Conservation (phyloP, 2,888 invertebrate genomes). For the Lasioglossum malachurum region DNA sequence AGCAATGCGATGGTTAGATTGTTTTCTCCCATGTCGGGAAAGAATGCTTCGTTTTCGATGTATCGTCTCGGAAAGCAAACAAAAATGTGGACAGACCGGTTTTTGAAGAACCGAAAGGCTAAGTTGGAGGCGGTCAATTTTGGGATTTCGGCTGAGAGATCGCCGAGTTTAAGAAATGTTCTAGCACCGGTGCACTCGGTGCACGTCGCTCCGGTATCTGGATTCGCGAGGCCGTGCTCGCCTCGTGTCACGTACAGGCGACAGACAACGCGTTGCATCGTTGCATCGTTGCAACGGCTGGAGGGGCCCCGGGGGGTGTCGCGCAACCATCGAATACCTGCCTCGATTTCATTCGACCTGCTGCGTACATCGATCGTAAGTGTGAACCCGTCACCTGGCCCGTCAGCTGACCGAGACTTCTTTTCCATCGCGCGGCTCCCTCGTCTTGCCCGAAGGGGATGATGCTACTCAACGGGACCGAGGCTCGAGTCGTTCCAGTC, state of each 20-base stretch:
- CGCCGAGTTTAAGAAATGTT: neutral
- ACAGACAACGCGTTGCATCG: neutral
- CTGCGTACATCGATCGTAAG: slow-evolving; percentile 31
- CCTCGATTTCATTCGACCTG: neutral
- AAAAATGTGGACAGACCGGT: neutral
- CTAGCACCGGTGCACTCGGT: neutral
- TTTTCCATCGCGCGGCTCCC: neutral
- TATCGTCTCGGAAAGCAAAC: neutral
- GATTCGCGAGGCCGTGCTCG: neutral
- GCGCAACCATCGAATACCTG: slow-evolving; percentile 3
- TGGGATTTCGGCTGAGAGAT: neutral
- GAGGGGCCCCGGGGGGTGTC: neutral
- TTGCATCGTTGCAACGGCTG: neutral
- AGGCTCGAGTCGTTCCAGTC: slow-evolving; percentile 1
- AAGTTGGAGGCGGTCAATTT: neutral
- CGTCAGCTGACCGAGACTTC: neutral
- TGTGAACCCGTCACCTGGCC: slow-evolving; percentile 22
- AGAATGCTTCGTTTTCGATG: neutral
- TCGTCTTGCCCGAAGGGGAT: slow-evolving; percentile 4
- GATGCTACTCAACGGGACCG: slow-evolving; percentile 15
- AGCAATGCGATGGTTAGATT: neutral
- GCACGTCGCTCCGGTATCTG: slow-evolving; percentile 12
- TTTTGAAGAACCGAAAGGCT: neutral
- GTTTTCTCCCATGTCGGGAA: neutral
- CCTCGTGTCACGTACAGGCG: slow-evolving; percentile 9